Base-by-base conservation (phyloP, 2,113 vertebrate species). In the Rhea americana region DNA sequence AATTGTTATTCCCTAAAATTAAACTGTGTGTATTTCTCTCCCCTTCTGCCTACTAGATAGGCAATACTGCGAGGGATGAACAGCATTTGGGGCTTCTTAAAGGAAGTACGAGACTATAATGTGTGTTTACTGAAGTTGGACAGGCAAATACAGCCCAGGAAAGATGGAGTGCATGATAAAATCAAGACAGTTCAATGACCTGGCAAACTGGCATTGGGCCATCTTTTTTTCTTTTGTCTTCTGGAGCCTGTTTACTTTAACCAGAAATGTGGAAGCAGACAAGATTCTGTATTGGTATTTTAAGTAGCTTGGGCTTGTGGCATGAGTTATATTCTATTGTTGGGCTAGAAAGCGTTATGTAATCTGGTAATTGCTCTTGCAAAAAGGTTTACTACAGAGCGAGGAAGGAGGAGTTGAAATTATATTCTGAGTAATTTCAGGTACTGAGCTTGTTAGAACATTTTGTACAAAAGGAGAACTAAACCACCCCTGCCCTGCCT, bases 371-470 rank as follows among this genome's bases (percentile, higher is more conserved):
- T 28, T 37, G 68, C 56, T 39, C 43, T 87, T 8, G 12, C 68
- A 39, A 41, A 41, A 45, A 78, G 4, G 18, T 87, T 62, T 32
- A 43, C 72, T 68, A 9, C 50, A 89, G 50, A 81, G 19, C 65
- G 48, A 81, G 32, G 65, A 43, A 53, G 59, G 48, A 68, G 41
- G 35, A 78, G 26, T 2, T 93, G 50, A 84, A 90, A 55, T 77
- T 91, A 59, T 85, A 21, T 81, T 93, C 47, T 51, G 70, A 56
- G 71, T 94, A 72, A 83, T 90, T 91, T 62, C 37, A 66, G 61
- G 19, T 91, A 67, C 61, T 55, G 17, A 89, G 43, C 25, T 91
- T 91, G 25, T 62, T 92, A 28, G 72, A 83, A 58, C 37, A 8
- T 55, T 58, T 6, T 56, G 61, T 63, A 43, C 56, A 91, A 78